A percentile compares a stretch with the other conserved stretches of the same genome.
These are phyloP conservation scores for Drosophila rellima DNA, from an alignment of 2,888 invertebrate species.

Conservation along the genomic window DNA sequence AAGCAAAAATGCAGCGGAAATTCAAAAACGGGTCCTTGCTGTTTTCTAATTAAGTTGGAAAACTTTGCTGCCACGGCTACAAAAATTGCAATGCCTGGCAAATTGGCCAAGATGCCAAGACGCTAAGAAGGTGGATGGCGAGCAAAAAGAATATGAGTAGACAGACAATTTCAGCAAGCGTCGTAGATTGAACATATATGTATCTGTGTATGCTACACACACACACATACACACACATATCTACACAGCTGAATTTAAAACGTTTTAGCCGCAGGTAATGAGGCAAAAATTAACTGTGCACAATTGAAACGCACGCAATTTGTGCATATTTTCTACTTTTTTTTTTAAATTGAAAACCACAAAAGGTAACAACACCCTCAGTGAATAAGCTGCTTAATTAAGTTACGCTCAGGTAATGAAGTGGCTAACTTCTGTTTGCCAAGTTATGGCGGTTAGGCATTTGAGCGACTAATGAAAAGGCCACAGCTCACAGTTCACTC, in stretches of 20 bases:
- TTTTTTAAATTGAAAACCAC: conserved; percentile 60
- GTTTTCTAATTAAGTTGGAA: conserved; percentile 67
- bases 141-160: conserved; percentile 46
- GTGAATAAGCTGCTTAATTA: conserved; percentile 54
- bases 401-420: conserved; percentile 71
- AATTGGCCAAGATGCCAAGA: conserved; percentile 21
- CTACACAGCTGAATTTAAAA: neutral
- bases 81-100: conserved; percentile 35
- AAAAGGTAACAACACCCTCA: conserved; percentile 1
- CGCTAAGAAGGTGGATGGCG: neutral
- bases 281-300: conserved; percentile 42
- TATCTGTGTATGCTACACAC: neutral
- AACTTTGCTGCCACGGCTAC: conserved; percentile 47
- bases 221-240: conserved; percentile 6
- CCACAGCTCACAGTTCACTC: neutral
- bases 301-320: conserved; percentile 50
- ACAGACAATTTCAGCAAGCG: conserved; percentile 31
- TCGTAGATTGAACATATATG: conserved; percentile 20
- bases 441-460: conserved; percentile 55
- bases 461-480: conserved; percentile 25
- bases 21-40: conserved; percentile 64
- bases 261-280: conserved; percentile 44
- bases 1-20: conserved; percentile 69
- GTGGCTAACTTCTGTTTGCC: conserved; percentile 66
- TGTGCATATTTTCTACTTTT: conserved; percentile 23